These are phyloP conservation scores for Polymixis flavicincta DNA, from an alignment of 2,888 invertebrate species.

Conservation along the genomic window DNA sequence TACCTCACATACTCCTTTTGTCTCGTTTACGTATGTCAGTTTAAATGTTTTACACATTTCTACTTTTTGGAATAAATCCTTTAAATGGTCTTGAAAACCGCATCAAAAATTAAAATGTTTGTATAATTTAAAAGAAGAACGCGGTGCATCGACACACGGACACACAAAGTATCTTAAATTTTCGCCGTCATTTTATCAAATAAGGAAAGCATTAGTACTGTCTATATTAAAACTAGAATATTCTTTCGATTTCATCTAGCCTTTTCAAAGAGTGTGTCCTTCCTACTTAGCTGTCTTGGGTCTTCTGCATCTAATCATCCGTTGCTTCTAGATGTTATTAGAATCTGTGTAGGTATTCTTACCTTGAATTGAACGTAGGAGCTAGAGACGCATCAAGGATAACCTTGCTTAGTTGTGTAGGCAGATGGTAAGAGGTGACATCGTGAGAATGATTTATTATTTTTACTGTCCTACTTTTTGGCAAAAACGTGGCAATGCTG, in stretches of 20 bases:
- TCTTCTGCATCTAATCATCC: constrained; percentile 22
- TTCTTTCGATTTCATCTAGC: too few species aligned
- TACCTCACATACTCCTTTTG: too few species aligned
- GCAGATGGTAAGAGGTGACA: background rate
- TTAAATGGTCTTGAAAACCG: background rate
- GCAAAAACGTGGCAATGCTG: too few species aligned
- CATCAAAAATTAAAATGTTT: too few species aligned
- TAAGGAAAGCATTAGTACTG: too few species aligned
- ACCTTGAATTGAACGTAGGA: constrained; percentile 7
- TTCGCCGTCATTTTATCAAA: background rate
- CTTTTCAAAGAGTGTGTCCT: constrained; percentile 10
- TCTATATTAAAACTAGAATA: too few species aligned
- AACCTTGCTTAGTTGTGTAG: too few species aligned
- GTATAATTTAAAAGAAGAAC: background rate
- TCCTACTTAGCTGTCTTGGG: constrained; percentile 19
- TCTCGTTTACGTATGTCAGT: too few species aligned
- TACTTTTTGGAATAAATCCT: too few species aligned
- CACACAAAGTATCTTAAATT: background rate
- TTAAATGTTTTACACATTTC: too few species aligned
- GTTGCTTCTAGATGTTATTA: background rate
- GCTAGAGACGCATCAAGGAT: background rate
- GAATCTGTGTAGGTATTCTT: background rate
- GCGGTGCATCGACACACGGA: too few species aligned
- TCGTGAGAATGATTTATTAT: background rate
- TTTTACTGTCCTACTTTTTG: too few species aligned